Conservation (phyloP, 2,888 invertebrate genomes). For the Zygogramma bicolorata region DNA sequence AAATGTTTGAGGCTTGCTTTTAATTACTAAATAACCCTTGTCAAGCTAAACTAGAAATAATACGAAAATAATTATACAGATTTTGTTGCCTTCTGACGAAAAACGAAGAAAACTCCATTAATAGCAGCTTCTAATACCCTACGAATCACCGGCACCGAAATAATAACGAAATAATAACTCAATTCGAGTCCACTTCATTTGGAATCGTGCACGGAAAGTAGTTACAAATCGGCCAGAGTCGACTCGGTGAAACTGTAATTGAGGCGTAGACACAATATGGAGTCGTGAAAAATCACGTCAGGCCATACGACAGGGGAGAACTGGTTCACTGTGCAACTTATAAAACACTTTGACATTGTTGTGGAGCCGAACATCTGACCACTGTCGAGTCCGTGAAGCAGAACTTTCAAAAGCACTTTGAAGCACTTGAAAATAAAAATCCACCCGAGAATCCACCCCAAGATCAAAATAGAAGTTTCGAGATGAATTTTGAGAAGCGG, state of each 20-base stretch:
- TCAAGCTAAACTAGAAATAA: constrained; percentile 35
- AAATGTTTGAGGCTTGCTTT: constrained; percentile 19
- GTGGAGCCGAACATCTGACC: no score
- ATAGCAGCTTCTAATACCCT: constrained; percentile 35
- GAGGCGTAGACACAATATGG: no score
- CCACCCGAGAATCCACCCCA: no score
- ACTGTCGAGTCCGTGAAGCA: no score
- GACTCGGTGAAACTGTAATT: not conserved
- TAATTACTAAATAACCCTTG: constrained; percentile 31
- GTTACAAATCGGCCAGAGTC: constrained; percentile 50
- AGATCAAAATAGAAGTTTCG: no score
- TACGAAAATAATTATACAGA: constrained; percentile 43
- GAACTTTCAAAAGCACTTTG: no score
- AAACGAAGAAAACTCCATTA: constrained; percentile 23
- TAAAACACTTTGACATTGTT: no score
- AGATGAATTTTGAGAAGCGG: no score
- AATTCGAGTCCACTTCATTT: constrained; percentile 55
- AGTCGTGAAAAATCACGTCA: no score
- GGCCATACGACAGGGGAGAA: no score
- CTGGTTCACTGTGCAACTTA: no score
- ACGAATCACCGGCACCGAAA: constrained; percentile 43
- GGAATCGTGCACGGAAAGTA: constrained; percentile 52
- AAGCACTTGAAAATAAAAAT: no score
- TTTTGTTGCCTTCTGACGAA: constrained; percentile 12
- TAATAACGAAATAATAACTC: constrained; percentile 58